phyloP scores from a whole-genome alignment of 2,113 vertebrate species.

The Misgurnus anguillicaudatus region DNA sequence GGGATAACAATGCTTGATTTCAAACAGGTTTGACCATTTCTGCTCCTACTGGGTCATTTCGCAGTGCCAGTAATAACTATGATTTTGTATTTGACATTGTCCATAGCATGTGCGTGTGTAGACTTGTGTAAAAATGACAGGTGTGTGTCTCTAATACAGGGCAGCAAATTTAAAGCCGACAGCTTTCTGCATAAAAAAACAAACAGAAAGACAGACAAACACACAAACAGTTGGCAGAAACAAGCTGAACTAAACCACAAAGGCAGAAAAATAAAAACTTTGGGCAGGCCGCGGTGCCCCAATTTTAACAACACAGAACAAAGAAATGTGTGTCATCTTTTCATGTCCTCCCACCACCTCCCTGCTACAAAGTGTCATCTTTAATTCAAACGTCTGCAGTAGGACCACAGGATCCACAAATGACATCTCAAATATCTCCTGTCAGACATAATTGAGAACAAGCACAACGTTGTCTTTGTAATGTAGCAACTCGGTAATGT shows the following conservation, averaged over 20 bases:
- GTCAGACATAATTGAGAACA: conserved; percentile 10
- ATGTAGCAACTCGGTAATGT: background rate
- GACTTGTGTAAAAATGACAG: background rate
- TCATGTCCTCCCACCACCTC: conserved; percentile 14
- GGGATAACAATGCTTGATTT: background rate
- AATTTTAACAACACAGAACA: conserved; percentile 12
- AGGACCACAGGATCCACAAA: conserved; percentile 38
- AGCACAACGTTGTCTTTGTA: background rate
- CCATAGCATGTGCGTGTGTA: background rate
- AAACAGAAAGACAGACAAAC: background rate
- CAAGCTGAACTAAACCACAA: conserved; percentile 9
- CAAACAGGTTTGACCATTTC: background rate
- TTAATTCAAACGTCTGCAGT: conserved; percentile 62
- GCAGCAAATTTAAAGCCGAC: background rate
- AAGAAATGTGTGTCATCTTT: conserved; percentile 41
- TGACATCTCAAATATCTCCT: conserved; percentile 16
- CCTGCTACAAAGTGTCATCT: conserved; percentile 52
- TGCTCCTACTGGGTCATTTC: background rate
- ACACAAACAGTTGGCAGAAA: background rate
- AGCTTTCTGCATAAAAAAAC: background rate
- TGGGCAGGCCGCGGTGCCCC: background rate
- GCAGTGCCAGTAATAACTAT: background rate
- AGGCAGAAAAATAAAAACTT: conserved; percentile 1
- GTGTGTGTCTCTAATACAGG: background rate
- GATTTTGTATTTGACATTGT: background rate